A percentile compares a stretch with the other conserved stretches of the same genome.
Conservation (phyloP, 2,113 vertebrate species). For the Uria aalge region DNA sequence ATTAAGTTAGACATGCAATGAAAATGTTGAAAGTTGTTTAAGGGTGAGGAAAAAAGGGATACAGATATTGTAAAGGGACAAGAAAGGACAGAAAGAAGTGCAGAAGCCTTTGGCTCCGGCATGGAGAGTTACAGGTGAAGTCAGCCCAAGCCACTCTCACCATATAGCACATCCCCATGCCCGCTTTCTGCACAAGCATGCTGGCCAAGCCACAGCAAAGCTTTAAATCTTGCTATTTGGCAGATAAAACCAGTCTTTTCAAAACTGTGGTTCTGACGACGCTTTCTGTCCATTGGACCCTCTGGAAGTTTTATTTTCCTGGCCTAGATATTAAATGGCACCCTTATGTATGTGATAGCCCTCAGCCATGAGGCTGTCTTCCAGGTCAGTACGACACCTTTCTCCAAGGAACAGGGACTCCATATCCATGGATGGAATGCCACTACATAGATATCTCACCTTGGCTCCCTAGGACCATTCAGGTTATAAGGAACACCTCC, state of each 20-base stretch:
- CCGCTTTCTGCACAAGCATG: background rate
- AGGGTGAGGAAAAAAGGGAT: background rate
- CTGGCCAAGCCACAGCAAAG: background rate
- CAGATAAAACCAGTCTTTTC: background rate
- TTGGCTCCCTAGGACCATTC: background rate
- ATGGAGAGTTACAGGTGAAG: background rate
- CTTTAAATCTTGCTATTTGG: background rate
- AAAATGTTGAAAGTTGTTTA: slow-evolving; percentile 46
- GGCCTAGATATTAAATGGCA: background rate
- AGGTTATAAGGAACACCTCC: background rate
- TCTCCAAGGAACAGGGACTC: background rate
- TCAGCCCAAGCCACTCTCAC: background rate
- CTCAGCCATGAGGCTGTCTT: background rate
- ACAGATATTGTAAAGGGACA: background rate
- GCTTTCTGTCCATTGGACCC: background rate
- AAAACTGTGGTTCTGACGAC: background rate
- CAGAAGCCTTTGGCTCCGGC: background rate
- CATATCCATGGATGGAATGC: background rate
- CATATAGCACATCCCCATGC: background rate
- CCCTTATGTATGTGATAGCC: accelerated
- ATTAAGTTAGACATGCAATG: slow-evolving; percentile 50
- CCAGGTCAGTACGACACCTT: background rate
- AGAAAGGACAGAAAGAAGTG: background rate
- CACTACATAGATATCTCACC: background rate
- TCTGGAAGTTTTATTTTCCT: background rate